These are phyloP conservation scores for Podargus strigoides DNA, from an alignment of 2,797 vertebrate genomes.

Conservation along the genomic window DNA sequence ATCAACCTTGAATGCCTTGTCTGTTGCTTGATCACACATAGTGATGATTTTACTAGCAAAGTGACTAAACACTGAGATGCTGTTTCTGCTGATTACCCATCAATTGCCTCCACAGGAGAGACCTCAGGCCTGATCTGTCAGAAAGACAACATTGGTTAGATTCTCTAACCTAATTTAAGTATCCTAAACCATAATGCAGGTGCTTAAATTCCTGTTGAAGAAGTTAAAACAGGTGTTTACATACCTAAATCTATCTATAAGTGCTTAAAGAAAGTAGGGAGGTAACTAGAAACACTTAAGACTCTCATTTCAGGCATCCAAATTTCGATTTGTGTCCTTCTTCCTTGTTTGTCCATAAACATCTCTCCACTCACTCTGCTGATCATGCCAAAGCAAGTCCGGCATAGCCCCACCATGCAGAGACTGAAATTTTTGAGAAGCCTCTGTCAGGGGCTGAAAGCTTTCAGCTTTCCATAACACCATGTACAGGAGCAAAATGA, in stretches of 20 bases:
- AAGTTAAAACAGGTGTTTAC: background rate
- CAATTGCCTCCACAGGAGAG: background rate
- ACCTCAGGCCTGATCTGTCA: background rate
- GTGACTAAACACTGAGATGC: background rate
- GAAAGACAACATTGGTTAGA: background rate
- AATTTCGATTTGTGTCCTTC: background rate
- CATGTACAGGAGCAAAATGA: background rate
- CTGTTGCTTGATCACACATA: background rate
- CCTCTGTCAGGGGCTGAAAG: background rate
- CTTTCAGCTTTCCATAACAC: background rate
- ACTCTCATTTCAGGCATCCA: background rate
- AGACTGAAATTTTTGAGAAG: background rate
- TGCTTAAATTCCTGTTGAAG: background rate
- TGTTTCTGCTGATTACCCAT: background rate
- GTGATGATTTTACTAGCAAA: constrained; percentile 48
- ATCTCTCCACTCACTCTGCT: background rate
- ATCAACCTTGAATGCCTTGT: background rate
- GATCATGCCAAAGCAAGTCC: background rate
- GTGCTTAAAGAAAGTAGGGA: background rate
- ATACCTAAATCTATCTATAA: background rate
- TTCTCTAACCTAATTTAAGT: background rate
- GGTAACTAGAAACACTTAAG: background rate
- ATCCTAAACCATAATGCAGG: background rate
- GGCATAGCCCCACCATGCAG: background rate
- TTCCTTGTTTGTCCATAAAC: background rate